A percentile compares a stretch with the other conserved stretches of the same genome.
Evolutionary conservation across 2,113 vertebrate genomes (phyloP).

Genomic region (Phalacrocorax brasilianus): DNA sequence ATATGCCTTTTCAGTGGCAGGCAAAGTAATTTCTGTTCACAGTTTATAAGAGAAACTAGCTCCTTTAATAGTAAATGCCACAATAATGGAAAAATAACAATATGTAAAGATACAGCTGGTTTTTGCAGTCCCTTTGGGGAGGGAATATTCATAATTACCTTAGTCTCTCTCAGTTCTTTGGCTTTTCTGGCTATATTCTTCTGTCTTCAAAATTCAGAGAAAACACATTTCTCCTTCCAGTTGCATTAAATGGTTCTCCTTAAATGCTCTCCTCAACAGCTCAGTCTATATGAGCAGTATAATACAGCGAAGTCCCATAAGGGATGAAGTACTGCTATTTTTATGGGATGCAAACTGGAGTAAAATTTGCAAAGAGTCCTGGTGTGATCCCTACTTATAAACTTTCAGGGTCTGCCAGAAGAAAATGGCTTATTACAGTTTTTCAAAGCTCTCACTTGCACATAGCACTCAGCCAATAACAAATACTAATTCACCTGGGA

Average conservation of each 20-base stretch:
- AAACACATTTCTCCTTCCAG: neutral
- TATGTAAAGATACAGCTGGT: neutral
- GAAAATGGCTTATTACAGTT: constrained; percentile 4
- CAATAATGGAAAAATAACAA: neutral
- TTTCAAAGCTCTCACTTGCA: neutral
- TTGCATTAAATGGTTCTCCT: neutral
- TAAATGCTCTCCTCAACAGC: neutral
- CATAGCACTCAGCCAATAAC: neutral
- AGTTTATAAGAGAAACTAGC: neutral
- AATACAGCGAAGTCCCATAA: neutral
- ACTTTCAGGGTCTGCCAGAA: neutral
- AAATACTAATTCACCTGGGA: neutral
- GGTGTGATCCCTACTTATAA: neutral
- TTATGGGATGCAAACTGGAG: constrained; percentile 6
- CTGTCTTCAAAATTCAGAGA: neutral
- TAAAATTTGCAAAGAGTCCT: neutral
- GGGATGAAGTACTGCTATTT: constrained; percentile 6
- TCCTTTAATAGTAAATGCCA: neutral
- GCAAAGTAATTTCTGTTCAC: neutral
- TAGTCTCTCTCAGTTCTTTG: neutral
- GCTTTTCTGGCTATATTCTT: neutral
- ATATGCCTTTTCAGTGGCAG: neutral
- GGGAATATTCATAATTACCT: constrained; percentile 10
- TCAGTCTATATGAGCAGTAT: neutral
- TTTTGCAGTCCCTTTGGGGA: neutral